phyloP scores from a whole-genome alignment of 2,888 invertebrate genomes.

The Nomada fabriciana region DNA sequence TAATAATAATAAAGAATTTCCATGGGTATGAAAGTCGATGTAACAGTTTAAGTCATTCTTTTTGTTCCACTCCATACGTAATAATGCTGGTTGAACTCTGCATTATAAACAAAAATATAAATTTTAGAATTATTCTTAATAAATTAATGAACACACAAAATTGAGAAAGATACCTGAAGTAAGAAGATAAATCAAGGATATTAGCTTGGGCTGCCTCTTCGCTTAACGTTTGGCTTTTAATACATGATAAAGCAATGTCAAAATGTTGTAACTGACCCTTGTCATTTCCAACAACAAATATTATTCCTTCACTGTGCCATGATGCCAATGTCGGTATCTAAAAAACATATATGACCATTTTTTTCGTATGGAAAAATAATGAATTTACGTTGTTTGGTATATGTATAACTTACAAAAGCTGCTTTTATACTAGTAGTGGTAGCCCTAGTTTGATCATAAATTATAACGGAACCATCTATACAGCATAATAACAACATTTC shows the following conservation, averaged over 20 bases:
- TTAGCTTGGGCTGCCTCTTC: constrained; percentile 88
- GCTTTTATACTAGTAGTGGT: constrained; percentile 91
- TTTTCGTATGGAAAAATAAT: constrained; percentile 17
- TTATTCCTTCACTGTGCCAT: constrained; percentile 90
- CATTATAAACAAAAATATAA: constrained; percentile 28
- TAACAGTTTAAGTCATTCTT: constrained; percentile 84
- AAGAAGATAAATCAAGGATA: constrained; percentile 88
- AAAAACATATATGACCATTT: constrained; percentile 58
- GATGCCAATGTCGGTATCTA: constrained; percentile 88
- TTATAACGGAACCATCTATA: constrained; percentile 92
- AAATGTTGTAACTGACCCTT: constrained; percentile 91
- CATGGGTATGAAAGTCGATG: constrained; percentile 84
- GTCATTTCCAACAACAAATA: constrained; percentile 89
- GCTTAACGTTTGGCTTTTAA: constrained; percentile 88
- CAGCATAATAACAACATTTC: constrained; percentile 92
- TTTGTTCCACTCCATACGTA: constrained; percentile 87
- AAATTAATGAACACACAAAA: not conserved
- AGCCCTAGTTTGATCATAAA: constrained; percentile 91
- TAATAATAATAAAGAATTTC: constrained; percentile 86
- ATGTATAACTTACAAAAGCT: constrained; percentile 89
- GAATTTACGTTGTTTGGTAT: constrained; percentile 15
- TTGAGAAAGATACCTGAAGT: constrained; percentile 84
- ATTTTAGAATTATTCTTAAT: not conserved
- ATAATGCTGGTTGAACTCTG: constrained; percentile 86
- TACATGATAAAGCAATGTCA: constrained; percentile 89